A percentile compares a stretch with the other conserved stretches of the same genome.
These are phyloP conservation scores for Isichthys henryi DNA, from an alignment of 2,113 vertebrate species.

Conservation along the genomic window DNA sequence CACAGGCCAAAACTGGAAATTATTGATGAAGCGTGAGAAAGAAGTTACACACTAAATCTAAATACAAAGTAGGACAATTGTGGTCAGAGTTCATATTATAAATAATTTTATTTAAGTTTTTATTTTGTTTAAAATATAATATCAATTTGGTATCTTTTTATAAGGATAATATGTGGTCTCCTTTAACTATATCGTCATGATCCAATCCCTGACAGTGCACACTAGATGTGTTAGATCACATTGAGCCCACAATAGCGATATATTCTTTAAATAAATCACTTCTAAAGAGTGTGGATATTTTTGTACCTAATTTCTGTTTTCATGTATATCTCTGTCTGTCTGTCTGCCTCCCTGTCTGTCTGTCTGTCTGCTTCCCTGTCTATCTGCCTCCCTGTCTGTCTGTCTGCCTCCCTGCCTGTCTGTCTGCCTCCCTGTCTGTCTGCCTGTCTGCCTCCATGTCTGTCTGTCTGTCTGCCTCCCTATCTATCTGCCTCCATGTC, in stretches of 20 bases:
- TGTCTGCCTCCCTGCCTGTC: no score
- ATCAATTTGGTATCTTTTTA: background rate
- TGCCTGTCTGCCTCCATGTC: no score
- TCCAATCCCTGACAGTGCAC: background rate
- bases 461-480: no score
- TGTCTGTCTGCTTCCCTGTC: background rate
- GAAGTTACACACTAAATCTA: background rate
- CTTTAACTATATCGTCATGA: background rate
- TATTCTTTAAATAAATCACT: background rate
- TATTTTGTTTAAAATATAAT: background rate
- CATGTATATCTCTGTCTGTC: background rate
- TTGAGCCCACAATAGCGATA: background rate
- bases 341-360: background rate
- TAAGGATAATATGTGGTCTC: background rate
- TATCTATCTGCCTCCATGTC: no score
- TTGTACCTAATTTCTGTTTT: background rate
- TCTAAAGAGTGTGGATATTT: background rate
- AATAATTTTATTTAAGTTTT: background rate
- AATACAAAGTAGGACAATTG: background rate
- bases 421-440: no score
- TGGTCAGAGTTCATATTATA: background rate
- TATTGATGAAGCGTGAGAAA: background rate
- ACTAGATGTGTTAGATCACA: background rate
- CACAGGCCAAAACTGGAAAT: background rate
- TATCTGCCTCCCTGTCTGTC: no score